phyloP scores from a whole-genome alignment of 2,888 invertebrate genomes.

The Spisula solida region DNA sequence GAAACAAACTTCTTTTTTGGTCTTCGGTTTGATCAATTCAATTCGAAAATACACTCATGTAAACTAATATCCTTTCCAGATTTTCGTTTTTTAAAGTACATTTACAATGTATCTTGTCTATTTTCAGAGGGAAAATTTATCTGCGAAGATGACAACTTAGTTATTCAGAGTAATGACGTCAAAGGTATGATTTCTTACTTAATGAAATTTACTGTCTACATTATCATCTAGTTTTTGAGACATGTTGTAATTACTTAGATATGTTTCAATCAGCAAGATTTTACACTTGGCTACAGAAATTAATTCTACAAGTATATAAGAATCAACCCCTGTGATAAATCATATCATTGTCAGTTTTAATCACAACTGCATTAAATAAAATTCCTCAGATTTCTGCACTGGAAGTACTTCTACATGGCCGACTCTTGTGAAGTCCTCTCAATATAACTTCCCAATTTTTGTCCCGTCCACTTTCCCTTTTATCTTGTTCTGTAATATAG shows the following conservation, averaged over 20 bases:
- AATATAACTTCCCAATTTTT: too few relatives aligned
- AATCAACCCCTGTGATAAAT: too few relatives aligned
- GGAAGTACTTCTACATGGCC: too few relatives aligned
- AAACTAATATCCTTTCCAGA: too few relatives aligned
- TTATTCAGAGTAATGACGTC: constrained; percentile 60
- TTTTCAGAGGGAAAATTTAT: constrained; percentile 69
- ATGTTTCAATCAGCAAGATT: neutral
- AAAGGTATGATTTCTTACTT: constrained; percentile 56
- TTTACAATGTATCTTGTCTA: neutral
- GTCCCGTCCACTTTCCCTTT: too few relatives aligned
- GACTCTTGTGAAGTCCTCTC: too few relatives aligned
- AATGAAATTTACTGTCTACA: neutral
- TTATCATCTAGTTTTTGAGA: neutral
- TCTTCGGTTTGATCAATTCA: too few relatives aligned
- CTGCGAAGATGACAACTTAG: constrained; percentile 59
- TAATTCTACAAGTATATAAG: neutral
- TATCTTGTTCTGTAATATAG: too few relatives aligned
- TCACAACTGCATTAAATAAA: constrained; percentile 1
- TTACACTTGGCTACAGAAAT: neutral
- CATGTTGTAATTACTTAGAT: neutral
- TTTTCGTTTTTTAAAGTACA: too few relatives aligned
- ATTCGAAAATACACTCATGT: too few relatives aligned
- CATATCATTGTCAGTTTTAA: neutral
- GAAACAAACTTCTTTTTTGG: too few relatives aligned
- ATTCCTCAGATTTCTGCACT: neutral